These are phyloP conservation scores for Macroglossus sobrinus DNA, from an alignment of 2,113 vertebrate genomes.

Conservation along the genomic window DNA sequence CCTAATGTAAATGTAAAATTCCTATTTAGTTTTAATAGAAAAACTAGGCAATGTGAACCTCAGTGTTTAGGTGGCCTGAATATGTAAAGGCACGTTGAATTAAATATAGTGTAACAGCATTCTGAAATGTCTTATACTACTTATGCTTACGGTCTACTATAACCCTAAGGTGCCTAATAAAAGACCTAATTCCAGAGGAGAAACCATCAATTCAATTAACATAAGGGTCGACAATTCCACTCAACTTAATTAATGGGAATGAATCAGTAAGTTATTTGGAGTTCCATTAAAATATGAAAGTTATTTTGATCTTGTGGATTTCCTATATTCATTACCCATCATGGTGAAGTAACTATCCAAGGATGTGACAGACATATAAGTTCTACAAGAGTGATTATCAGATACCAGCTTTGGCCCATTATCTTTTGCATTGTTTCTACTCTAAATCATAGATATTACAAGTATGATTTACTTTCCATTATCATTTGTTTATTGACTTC, in stretches of 20 bases:
- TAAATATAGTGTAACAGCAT: neutral
- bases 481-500: neutral
- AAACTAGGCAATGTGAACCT: neutral
- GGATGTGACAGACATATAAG: neutral
- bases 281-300: neutral
- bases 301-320: neutral
- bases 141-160: neutral
- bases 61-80: neutral
- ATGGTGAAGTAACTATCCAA: neutral
- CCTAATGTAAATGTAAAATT: constrained; percentile 61
- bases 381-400: neutral
- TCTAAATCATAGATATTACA: neutral
- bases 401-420: neutral
- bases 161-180: neutral
- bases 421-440: neutral
- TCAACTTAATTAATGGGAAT: neutral
- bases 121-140: neutral
- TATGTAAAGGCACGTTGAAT: neutral
- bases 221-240: neutral
- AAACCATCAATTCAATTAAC: neutral
- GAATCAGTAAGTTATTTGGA: neutral
- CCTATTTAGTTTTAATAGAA: neutral
- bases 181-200: neutral
- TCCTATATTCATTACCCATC: neutral
- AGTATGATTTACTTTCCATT: neutral